These are phyloP conservation scores for Falco columbarius DNA, from an alignment of 2,797 vertebrate genomes.

Conservation along the genomic window DNA sequence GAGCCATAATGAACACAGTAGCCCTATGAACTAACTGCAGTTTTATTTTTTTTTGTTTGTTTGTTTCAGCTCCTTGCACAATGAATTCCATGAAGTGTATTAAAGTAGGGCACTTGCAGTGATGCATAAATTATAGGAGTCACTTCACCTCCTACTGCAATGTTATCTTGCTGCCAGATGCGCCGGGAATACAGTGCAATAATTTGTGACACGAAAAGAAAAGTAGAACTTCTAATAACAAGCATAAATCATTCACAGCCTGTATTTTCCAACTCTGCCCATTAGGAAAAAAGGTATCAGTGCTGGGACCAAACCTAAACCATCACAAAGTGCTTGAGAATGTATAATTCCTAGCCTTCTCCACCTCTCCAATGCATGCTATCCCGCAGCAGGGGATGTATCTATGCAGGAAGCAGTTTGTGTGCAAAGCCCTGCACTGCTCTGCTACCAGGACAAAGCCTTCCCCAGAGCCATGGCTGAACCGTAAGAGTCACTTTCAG, in stretches of 20 bases:
- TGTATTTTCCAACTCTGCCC: not conserved
- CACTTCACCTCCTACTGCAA: slow-evolving; percentile 22
- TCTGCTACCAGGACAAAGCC: not conserved
- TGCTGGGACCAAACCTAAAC: not conserved
- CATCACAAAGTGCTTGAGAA: not conserved
- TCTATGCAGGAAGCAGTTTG: not conserved
- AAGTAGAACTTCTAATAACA: not conserved
- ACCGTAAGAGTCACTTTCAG: not conserved
- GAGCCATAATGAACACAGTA: slow-evolving; percentile 63
- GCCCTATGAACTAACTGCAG: slow-evolving; percentile 56
- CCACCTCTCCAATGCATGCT: not conserved
- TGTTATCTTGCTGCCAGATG: not conserved
- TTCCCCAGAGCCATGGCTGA: not conserved
- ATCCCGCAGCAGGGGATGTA: not conserved
- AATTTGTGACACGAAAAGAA: not conserved
- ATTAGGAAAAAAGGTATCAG: not conserved
- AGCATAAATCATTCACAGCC: not conserved
- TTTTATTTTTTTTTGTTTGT: slow-evolving; percentile 39
- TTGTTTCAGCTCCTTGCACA: slow-evolving; percentile 27
- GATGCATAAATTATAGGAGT: slow-evolving; percentile 43
- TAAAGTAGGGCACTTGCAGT: not conserved
- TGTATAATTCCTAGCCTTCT: not conserved
- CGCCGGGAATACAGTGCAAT: not conserved
- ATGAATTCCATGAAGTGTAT: not conserved
- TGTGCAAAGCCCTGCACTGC: not conserved